phyloP scores from a whole-genome alignment of 2,797 vertebrate genomes.

The Pseudochaenichthys georgianus region DNA sequence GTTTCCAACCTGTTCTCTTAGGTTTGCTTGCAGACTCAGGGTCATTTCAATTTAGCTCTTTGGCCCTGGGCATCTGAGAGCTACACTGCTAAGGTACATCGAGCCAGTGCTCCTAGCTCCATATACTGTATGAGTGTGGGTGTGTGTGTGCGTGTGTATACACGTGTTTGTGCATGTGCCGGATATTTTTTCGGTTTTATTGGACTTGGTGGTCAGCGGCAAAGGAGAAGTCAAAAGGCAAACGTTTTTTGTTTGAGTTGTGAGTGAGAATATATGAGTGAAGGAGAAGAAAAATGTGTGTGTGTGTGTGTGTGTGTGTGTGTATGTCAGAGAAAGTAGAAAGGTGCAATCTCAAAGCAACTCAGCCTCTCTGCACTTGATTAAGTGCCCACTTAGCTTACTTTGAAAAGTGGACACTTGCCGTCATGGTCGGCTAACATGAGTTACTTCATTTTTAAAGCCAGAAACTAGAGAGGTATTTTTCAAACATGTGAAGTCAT shows the following conservation, averaged over 20 bases:
- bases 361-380: slow-evolving; percentile 37
- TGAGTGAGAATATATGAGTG: slow-evolving; percentile 36
- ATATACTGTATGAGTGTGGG: not conserved
- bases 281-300: not conserved
- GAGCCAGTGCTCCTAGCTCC: slow-evolving; percentile 29
- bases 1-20: slow-evolving; percentile 41
- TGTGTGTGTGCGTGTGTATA: not conserved
- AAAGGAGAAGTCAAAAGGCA: slow-evolving; percentile 68
- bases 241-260: slow-evolving; percentile 60
- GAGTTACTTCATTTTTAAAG: no score
- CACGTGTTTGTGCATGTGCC: not conserved
- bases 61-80: slow-evolving; percentile 52
- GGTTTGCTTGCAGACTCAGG: slow-evolving; percentile 72
- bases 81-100: slow-evolving; percentile 66
- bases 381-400: slow-evolving; percentile 49
- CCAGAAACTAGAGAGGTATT: no score
- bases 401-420: slow-evolving; percentile 48
- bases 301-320: not conserved
- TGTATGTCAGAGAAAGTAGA: not conserved
- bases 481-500: no score
- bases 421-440: slow-evolving; percentile 15
- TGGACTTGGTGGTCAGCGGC: slow-evolving; percentile 53
- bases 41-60: slow-evolving; percentile 79
- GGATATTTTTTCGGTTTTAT: slow-evolving; percentile 68
- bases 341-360: slow-evolving; percentile 10